These are phyloP conservation scores for Epinephelus fuscoguttatus DNA, from an alignment of 2,113 vertebrate genomes.

Conservation along the genomic window DNA sequence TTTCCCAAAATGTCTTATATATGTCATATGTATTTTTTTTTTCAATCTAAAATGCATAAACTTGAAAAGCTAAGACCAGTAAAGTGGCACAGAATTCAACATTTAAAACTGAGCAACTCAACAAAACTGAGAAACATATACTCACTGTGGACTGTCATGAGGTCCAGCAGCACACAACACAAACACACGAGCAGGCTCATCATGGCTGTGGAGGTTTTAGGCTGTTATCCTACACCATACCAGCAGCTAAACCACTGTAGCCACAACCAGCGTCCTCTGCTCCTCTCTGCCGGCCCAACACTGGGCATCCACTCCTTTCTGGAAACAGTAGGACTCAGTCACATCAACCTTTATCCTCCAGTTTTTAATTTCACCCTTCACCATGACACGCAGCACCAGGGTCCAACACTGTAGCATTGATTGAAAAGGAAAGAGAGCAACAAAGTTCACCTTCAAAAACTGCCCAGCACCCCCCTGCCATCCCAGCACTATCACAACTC, in stretches of 20 bases:
- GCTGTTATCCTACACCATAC: slow-evolving; percentile 23
- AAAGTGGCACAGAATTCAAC: not conserved
- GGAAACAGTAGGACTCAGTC: slow-evolving; percentile 37
- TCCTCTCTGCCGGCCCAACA: not conserved
- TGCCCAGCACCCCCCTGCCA: not conserved
- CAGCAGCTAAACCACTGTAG: slow-evolving; percentile 38
- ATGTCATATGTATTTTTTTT: not conserved
- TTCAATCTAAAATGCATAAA: too few relatives aligned
- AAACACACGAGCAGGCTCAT: slow-evolving; percentile 51
- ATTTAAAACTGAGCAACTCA: not conserved
- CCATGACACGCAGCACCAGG: slow-evolving; percentile 20
- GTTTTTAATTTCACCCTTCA: slow-evolving; percentile 65
- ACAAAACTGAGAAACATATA: slow-evolving; percentile 24
- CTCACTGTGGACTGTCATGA: slow-evolving; percentile 67
- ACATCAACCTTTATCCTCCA: slow-evolving; percentile 40
- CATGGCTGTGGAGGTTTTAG: not conserved
- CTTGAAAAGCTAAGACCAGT: not conserved
- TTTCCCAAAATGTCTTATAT: not conserved
- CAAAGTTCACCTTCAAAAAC: slow-evolving; percentile 74
- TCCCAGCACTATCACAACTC: slow-evolving; percentile 48
- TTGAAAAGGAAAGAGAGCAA: slow-evolving; percentile 40
- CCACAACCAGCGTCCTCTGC: slow-evolving; percentile 22
- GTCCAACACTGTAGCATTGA: slow-evolving; percentile 57
- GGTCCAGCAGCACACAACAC: slow-evolving; percentile 51
- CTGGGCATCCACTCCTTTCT: slow-evolving; percentile 21